A percentile compares a stretch with the other conserved stretches of the same genome.
These are phyloP conservation scores for Drosophila melanocephala DNA, from an alignment of 2,888 invertebrate genomes.

Conservation along the genomic window DNA sequence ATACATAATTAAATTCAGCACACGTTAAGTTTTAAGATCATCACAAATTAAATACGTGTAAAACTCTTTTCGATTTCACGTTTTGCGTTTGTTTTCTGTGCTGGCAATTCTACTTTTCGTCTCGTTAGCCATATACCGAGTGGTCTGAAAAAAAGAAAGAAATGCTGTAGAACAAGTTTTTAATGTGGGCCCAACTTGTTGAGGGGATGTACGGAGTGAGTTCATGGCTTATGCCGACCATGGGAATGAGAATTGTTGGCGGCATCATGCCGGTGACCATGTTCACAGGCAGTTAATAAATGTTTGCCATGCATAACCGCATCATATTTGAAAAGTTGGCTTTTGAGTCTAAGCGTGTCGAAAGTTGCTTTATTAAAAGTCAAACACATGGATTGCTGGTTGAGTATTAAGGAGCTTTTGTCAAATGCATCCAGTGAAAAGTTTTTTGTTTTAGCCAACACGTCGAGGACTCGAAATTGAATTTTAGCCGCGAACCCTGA, in stretches of 20 bases:
- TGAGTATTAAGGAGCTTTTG: conserved; percentile 34
- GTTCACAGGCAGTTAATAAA: conserved; percentile 60
- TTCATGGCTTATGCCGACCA: conserved; percentile 48
- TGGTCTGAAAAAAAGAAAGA: conserved; percentile 25
- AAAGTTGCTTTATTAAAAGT: conserved; percentile 60
- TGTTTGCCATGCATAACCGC: conserved; percentile 41
- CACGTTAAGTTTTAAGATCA: conserved; percentile 20
- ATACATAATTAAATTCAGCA: background rate
- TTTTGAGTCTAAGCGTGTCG: conserved; percentile 26
- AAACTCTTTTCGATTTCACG: background rate
- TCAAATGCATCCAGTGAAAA: conserved; percentile 41
- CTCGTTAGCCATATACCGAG: conserved; percentile 56
- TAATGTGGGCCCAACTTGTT: conserved; percentile 30
- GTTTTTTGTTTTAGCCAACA: conserved; percentile 22
- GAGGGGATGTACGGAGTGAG: background rate
- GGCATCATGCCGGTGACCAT: conserved; percentile 42
- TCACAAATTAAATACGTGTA: background rate
- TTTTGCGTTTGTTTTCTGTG: conserved; percentile 11
- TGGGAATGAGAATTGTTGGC: conserved; percentile 48
- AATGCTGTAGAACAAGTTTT: conserved; percentile 56
- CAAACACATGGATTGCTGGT: conserved; percentile 37
- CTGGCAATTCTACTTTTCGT: conserved; percentile 38
- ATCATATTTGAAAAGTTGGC: conserved; percentile 51
- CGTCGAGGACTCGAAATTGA: conserved; percentile 36
- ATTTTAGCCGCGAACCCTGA: conserved; percentile 31